Evolutionary conservation across 2,888 invertebrate species (phyloP).

Genomic region (Alcis repandata): DNA sequence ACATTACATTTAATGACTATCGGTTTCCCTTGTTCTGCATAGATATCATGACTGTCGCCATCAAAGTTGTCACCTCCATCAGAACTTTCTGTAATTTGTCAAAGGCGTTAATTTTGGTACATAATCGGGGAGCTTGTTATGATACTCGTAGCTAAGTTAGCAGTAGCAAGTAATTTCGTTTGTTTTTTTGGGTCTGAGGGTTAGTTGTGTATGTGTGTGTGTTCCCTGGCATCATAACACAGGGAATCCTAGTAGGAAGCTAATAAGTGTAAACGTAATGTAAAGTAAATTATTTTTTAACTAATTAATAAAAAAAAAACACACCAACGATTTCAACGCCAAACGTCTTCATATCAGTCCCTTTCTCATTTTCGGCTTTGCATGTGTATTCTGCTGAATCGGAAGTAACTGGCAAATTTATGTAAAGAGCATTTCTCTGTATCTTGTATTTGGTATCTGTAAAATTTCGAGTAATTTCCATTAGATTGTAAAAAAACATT

Average conservation of each 20-base stretch:
- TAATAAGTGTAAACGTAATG: too few species aligned
- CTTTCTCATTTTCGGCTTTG: constrained; percentile 42
- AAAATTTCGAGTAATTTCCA: constrained; percentile 7
- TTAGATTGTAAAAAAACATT: not conserved
- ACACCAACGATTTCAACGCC: constrained; percentile 30
- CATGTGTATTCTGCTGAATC: constrained; percentile 43
- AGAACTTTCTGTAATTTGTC: constrained; percentile 2
- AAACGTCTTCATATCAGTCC: constrained; percentile 31
- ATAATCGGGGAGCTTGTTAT: not conserved
- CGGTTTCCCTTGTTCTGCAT: constrained; percentile 7
- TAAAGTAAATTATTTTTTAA: too few species aligned
- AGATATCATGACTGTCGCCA: not conserved
- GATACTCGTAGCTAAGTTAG: too few species aligned
- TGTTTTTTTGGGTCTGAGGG: too few species aligned
- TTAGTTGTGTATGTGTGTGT: too few species aligned
- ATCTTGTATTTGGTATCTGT: constrained; percentile 39
- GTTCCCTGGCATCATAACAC: too few species aligned
- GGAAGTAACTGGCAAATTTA: constrained; percentile 38
- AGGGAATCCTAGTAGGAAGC: too few species aligned
- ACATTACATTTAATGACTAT: constrained; percentile 10
- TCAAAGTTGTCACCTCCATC: not conserved
- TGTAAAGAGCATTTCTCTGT: constrained; percentile 29
- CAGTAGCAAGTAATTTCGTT: too few species aligned
- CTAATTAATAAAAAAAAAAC: too few species aligned
- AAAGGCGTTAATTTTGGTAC: not conserved